A percentile compares a stretch with the other conserved stretches of the same genome.
phyloP scores from a whole-genome alignment of 2,888 invertebrate genomes.

The Flexamia atlantica region DNA sequence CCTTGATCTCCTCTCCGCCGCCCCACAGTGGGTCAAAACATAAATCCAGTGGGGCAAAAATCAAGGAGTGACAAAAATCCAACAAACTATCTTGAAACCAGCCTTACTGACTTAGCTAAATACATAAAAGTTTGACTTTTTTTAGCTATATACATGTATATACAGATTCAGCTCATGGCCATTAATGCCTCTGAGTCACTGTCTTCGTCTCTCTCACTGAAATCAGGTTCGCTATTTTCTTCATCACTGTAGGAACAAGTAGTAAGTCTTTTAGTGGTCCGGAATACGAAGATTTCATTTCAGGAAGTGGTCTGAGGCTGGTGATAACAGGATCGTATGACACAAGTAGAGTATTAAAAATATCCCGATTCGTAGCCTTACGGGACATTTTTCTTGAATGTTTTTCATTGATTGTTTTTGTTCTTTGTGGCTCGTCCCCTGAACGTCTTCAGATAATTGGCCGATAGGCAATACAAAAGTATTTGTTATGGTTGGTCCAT shows the following conservation, averaged over 20 bases:
- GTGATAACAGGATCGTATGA: constrained; percentile 70
- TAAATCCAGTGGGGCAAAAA: no score
- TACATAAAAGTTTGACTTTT: no score
- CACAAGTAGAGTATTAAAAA: constrained; percentile 69
- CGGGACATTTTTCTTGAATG: constrained; percentile 69
- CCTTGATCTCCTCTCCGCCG: no score
- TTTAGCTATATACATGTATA: no score
- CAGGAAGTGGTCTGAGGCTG: not conserved
- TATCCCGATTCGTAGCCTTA: constrained; percentile 66
- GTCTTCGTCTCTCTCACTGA: not conserved
- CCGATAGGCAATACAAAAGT: constrained; percentile 71
- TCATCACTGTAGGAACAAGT: constrained; percentile 22
- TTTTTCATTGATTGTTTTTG: constrained; percentile 66
- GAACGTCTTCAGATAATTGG: constrained; percentile 71
- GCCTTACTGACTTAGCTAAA: no score
- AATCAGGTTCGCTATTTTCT: not conserved
- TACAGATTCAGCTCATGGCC: no score
- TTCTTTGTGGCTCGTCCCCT: constrained; percentile 71
- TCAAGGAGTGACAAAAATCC: no score
- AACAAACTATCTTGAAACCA: no score
- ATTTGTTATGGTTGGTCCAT: constrained; percentile 70
- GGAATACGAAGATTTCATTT: constrained; percentile 45
- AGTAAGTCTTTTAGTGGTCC: constrained; percentile 47
- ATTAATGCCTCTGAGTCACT: no score
- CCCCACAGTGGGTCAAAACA: no score